Base-by-base conservation (phyloP, 2,113 vertebrate species). In the Mesitornis unicolor region DNA sequence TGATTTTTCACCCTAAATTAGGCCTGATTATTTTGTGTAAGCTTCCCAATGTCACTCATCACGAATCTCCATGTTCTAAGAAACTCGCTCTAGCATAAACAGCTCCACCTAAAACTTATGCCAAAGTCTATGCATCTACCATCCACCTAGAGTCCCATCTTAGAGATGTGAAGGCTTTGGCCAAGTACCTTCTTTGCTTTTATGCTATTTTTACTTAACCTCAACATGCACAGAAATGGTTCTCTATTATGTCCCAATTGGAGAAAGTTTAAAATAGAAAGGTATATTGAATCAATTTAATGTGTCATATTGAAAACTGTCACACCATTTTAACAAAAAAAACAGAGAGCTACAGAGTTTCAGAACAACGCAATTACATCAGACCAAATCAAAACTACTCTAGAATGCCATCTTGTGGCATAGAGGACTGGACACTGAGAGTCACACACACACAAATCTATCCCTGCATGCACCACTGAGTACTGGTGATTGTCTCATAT, bases 371-470 rank as follows among this genome's bases (percentile, higher is more conserved):
- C 76, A 63, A 2, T 33, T n/a, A 50, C 16, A 35, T 29, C 77
- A 54, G 82, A 25, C 20, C 25, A 68, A 64, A 26, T 18, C 70
- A 84, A 63, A 75, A 40, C 75, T 96, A 82, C 93, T 97, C 80
- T 80, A 42, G 56, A 84, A 59, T 92, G 92, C 61, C 96, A 95
- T 89, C 96, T 91, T 78, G 77, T 96, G 93, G 71, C 84, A 80
- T 19, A 64, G 24, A 15, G 7, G 54, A 6, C 60, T 76, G 63
- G 48, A n/a, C 22, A 51, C 28, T 13, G 22, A 42, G 7, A 67
- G 26, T 13, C 24, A 11, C 21, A 17, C 45, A 35, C n/a, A n/a
- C 33, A 25, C 12, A 16, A 20, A 3, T 42, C 50, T 16, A 24
- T 20, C 4, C 47, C 15, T 20, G 21, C 29, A 6, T 16, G 35